These are phyloP conservation scores for Pantherophis guttatus DNA, from an alignment of 2,113 vertebrate genomes.

Conservation along the genomic window DNA sequence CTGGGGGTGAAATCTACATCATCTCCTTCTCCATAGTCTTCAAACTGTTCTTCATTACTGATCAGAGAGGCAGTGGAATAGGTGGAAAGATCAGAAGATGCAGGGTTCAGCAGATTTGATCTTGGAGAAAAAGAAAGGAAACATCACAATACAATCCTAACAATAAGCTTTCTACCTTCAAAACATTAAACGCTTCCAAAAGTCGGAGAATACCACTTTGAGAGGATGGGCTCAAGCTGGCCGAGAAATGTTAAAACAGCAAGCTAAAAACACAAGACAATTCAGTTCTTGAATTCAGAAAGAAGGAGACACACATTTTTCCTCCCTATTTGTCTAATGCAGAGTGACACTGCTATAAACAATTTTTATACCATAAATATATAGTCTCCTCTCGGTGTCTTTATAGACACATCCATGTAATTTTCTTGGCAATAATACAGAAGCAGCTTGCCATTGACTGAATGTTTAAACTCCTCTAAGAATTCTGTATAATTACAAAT, in stretches of 20 bases:
- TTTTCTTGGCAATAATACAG: background rate
- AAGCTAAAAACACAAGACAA: background rate
- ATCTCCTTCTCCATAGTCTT: conserved; percentile 94
- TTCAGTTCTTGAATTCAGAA: background rate
- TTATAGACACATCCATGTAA: background rate
- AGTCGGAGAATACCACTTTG: background rate
- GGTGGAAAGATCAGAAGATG: conserved; percentile 87
- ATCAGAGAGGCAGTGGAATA: conserved; percentile 89
- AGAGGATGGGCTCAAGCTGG: background rate
- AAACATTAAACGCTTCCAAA: background rate
- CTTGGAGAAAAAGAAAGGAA: conserved; percentile 68
- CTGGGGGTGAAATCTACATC: conserved; percentile 88
- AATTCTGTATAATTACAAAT: background rate
- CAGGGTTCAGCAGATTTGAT: conserved; percentile 77
- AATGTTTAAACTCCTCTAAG: background rate
- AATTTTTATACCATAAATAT: background rate
- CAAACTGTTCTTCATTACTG: conserved; percentile 95
- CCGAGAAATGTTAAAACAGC: background rate
- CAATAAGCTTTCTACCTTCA: background rate
- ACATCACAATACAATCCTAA: conserved; percentile 46
- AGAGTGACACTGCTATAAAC: background rate
- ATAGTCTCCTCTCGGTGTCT: background rate
- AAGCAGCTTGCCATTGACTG: background rate
- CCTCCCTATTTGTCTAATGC: background rate
- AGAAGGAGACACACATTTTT: too few species aligned